Evolutionary conservation across 1,140 invertebrate species (phyloP), one percentile per base, ranked within the genome.

Genomic region (Eurosta solidaginis): DNA sequence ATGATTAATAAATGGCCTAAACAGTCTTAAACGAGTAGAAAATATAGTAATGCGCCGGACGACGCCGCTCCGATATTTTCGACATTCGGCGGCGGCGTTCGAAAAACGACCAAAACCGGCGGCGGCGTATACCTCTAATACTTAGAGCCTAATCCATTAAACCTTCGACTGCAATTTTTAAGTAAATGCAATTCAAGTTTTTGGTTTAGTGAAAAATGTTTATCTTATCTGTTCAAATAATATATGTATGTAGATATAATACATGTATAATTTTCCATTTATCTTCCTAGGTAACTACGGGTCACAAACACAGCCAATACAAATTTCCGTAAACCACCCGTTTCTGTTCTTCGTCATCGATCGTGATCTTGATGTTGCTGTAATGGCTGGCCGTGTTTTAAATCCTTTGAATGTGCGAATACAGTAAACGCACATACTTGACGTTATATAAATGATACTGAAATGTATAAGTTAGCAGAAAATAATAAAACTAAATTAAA

Each of bases 341-440:
- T 96, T 95, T 84, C 85, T 94, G 45, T 96, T 93, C 87, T 95
- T 95, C 84, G 94, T 96, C 50, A 91, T 96, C 87, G 94, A 96
- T 84, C 89, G 91, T 45, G 92, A 92, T 81, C 92, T 94, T 10
- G 91, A 94, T 82, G 93, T 94, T 25, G 89, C 92, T 49, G 89
- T 95, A 29, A 94, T 95, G 89, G 92, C 93, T 74, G 94, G 94
- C 68, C 93, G 94, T 84, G 91, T 95, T 83, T 91, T 94, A 22
- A 94, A 96, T 89, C 94, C 94, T 12, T 89, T 94, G 73, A 94
- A 94, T 88, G 92, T 93, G 77, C 91, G 93, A 87, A 94, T 94
- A 83, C 89, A 91, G 82, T 92, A 88, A 88, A 44, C 12, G 42
- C 12, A 44, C 42, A 12, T 44, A 44, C 45, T n/a, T n/a, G n/a